Base-by-base conservation (phyloP, 2,888 invertebrate species). In the Bellardia bayeri region DNA sequence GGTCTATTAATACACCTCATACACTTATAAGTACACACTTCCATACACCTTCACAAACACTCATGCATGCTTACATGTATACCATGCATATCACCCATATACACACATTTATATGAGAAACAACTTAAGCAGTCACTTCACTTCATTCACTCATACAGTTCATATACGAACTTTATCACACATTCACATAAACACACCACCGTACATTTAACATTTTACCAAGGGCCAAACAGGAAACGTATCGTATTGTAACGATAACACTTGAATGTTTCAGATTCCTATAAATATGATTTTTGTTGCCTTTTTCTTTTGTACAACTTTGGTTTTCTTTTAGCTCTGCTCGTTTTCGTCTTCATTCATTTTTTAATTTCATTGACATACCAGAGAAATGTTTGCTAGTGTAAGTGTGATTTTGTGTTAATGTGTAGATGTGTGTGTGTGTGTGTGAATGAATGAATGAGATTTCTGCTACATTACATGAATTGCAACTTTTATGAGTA, bases 401-500 rank as follows among this genome's bases (percentile, higher is more conserved):
- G 68, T 51, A n/a, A 45, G 81, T 74, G 49, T 79, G 16, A 49
- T 37, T 30, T 33, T 40, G 37, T 23, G 37, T 72, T 33, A 23
- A 61, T 51, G 33, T 61, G 51, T 64, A n/a, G 49, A 16, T 49
- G 54, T 66, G 68, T 33, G 42, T 61, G 51, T 64, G 23, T 56
- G 30, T 49, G 54, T 66, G 68, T 33, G 42, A 49, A 61, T 54
- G 42, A 49, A 61, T 54, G n/a, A 49, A 49, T 51, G 37, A 68
- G 75, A 54, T 54, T 49, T 16, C n/a, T 68, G 37, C 42, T 72
- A 51, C 66, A 66, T 49, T 76, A 63, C 58, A 74, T 87, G 90
- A 89, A 91, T 90, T 91, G 92, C 91, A 91, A 89, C 90, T 91
- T 91, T 91, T 91, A 91, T 91, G 92, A 91, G 92, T 91, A 92